phyloP scores from a whole-genome alignment of 2,797 vertebrate genomes.

The Sus cebifrons region DNA sequence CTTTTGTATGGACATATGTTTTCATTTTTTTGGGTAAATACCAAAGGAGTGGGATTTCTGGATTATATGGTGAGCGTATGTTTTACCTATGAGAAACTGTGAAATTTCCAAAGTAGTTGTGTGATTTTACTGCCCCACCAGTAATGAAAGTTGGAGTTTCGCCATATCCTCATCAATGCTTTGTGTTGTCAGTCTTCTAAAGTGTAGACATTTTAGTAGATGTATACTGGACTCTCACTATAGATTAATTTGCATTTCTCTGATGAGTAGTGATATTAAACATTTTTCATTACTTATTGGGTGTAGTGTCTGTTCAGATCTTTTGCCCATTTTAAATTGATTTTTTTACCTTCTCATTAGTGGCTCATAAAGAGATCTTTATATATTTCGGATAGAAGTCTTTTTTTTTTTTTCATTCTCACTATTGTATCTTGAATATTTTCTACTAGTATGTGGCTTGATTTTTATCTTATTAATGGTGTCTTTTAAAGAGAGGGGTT shows the following conservation, averaged over 20 bases:
- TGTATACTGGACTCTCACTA: not conserved
- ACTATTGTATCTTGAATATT: slow-evolving; percentile 17
- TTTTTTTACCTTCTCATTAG: not conserved
- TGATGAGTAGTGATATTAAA: slow-evolving; percentile 46
- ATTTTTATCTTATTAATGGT: slow-evolving; percentile 11
- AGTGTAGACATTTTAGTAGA: not conserved
- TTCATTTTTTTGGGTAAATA: no score
- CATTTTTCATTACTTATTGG: not conserved
- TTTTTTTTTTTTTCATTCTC: not conserved
- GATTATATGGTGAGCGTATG: no score
- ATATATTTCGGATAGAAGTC: not conserved
- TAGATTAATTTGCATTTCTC: not conserved
- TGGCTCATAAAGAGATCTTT: no score
- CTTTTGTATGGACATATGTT: not conserved
- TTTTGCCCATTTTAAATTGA: slow-evolving; percentile 44
- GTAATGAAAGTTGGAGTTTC: not conserved
- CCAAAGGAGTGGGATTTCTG: no score
- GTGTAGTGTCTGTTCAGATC: slow-evolving; percentile 7
- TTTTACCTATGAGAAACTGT: no score
- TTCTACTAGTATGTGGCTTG: not conserved
- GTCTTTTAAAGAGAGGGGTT: slow-evolving; percentile 46
- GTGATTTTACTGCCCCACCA: not conserved
- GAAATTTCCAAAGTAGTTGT: not conserved
- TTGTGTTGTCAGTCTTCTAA: not conserved
- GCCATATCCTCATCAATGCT: not conserved